Base-by-base conservation (phyloP, 2,797 vertebrate genomes). In the Hydrophis major region DNA sequence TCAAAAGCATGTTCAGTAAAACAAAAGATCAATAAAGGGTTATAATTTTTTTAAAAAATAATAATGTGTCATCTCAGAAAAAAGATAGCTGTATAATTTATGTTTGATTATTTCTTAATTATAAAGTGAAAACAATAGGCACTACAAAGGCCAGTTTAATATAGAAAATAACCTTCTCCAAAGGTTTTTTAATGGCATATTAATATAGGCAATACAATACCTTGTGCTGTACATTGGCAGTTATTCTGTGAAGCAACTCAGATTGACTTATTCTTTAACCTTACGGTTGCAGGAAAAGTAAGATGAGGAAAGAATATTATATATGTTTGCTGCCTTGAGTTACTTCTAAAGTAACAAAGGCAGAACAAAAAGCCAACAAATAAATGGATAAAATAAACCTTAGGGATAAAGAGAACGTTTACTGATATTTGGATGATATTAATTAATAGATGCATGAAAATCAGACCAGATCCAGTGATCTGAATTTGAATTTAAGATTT, bases 1-100 rank as follows among this genome's bases (percentile, higher is more conserved):
- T 32, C 74, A 53, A 14, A 95, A 78, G 61, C 91, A 86, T 32
- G 90, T 90, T 94, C 78, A 94, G 66, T 63, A 60, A 60, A 92
- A 78, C 74, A 90, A 57, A 11, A 60, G 74, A 93, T 78, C 25
- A 94, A 90, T 94, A 91, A 92, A 92, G 83, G 53, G 7, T 89
- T 83, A 90, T n/a, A 50, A 87, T 53, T 74, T 18, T 32, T 16
- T 89, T 78, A 14, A 88, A 32, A 47, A 42, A 27, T 37, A 37
- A 16, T 74, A 92, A 74, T 57, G 56, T 90, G n/a, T 90, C 66
- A 47, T 47, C 47, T 69, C 57, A 89, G 60, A 89, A 63, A 61
- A 55, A 60, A 50, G 55, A 28, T 27, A 57, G 28, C 22, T 66
- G 8, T n/a, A 69, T 69, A 47, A 87, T 69, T 28, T 42, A 50